phyloP scores from a whole-genome alignment of 2,797 vertebrate genomes.

The Eulemur rubriventer region DNA sequence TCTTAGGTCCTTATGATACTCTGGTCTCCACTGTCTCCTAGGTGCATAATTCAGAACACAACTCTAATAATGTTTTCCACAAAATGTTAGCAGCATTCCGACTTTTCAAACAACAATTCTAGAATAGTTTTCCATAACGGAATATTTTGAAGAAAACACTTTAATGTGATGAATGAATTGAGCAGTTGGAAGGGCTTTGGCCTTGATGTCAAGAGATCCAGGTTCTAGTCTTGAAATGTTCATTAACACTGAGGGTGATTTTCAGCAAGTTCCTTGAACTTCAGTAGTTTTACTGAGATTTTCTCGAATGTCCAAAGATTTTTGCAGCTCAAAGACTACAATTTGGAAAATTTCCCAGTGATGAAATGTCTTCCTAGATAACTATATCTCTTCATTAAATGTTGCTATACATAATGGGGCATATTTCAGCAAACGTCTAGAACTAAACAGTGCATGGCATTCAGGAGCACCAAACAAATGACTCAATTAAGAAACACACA shows the following conservation, averaged over 20 bases:
- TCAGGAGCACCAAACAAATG: conserved; percentile 10
- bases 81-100: neutral
- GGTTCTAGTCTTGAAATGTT: neutral
- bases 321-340: neutral
- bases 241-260: neutral
- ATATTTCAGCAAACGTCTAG: conserved; percentile 3
- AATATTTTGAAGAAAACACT: neutral
- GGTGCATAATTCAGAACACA: neutral
- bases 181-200: neutral
- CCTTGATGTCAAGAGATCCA: neutral
- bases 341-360: conserved; percentile 17
- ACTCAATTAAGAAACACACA: neutral
- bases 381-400: neutral
- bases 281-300: conserved; percentile 2
- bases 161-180: neutral
- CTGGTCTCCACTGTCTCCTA: neutral
- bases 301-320: neutral
- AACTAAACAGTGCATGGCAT: neutral
- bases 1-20: neutral
- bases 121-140: neutral
- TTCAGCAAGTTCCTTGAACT: neutral
- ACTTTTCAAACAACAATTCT: neutral
- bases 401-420: neutral
- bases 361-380: neutral
- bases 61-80: neutral